These are phyloP conservation scores for Heliconius cydno DNA, from an alignment of 2,888 invertebrate species.

Conservation along the genomic window DNA sequence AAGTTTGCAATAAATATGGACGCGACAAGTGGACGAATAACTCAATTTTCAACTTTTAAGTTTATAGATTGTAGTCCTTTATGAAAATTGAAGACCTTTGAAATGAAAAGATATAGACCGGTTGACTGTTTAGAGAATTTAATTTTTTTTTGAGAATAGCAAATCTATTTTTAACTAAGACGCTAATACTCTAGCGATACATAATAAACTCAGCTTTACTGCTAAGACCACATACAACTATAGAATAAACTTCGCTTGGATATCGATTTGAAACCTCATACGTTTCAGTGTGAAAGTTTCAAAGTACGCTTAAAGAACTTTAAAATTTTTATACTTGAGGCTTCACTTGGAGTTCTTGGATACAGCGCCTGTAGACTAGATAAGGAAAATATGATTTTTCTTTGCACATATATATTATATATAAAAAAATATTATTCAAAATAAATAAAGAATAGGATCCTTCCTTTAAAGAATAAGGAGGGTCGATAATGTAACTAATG, in stretches of 20 bases:
- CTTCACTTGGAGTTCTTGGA: not conserved
- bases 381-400: not conserved
- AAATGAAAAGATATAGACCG: too few species aligned
- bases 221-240: not conserved
- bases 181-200: not conserved
- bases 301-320: conserved; percentile 9
- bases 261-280: conserved; percentile 22
- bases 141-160: not conserved
- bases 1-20: too few species aligned
- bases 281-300: conserved; percentile 1
- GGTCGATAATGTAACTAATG: too few species aligned
- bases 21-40: too few species aligned
- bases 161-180: not conserved
- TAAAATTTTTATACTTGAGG: not conserved
- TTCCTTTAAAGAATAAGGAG: too few species aligned
- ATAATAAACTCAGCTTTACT: conserved; percentile 13
- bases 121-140: not conserved
- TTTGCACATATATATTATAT: too few species aligned
- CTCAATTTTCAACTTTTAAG: too few species aligned
- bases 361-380: not conserved
- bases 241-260: conserved; percentile 8
- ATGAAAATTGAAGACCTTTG: too few species aligned
- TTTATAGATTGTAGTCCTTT: too few species aligned
- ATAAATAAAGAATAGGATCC: too few species aligned
- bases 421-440: too few species aligned